Conservation (phyloP, 2,888 invertebrate genomes). For the Acronicta alni region DNA sequence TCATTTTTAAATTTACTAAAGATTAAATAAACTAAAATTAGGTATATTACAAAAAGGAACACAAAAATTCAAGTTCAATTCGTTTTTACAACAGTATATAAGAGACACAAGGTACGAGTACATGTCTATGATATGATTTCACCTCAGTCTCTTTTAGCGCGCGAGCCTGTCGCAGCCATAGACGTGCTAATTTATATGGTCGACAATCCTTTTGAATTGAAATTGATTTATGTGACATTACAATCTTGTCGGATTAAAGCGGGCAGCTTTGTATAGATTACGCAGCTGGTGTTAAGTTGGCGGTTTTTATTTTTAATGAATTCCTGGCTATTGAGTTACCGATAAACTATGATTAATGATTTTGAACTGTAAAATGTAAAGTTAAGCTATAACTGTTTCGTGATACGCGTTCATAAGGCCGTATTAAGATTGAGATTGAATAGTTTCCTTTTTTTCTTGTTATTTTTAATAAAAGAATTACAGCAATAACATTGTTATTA, state of each 20-base stretch:
- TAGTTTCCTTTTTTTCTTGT: too few relatives aligned
- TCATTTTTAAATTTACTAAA: too few relatives aligned
- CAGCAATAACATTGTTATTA: too few relatives aligned
- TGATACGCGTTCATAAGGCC: conserved; percentile 21
- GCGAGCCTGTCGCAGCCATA: conserved; percentile 43
- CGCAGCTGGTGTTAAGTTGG: conserved; percentile 49
- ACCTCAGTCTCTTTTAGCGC: conserved; percentile 39
- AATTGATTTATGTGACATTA: conserved; percentile 68
- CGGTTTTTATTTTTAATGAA: conserved; percentile 54
- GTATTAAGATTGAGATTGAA: too few relatives aligned
- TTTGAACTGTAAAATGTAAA: conserved; percentile 22
- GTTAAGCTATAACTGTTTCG: conserved; percentile 18
- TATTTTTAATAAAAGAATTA: too few relatives aligned
- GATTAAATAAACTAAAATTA: too few relatives aligned
- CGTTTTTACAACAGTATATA: too few relatives aligned
- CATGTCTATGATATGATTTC: conserved; percentile 35
- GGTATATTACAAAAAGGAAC: too few relatives aligned
- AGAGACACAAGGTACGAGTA: too few relatives aligned
- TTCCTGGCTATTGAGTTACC: conserved; percentile 47
- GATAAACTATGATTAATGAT: conserved; percentile 51
- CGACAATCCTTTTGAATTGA: conserved; percentile 58
- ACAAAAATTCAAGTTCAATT: too few relatives aligned
- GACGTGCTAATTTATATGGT: conserved; percentile 60
- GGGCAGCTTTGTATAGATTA: conserved; percentile 53
- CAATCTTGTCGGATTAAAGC: conserved; percentile 58